Evolutionary conservation across 1,140 invertebrate species (phyloP).

Genomic region (Pseudomyrmex cubaensis): DNA sequence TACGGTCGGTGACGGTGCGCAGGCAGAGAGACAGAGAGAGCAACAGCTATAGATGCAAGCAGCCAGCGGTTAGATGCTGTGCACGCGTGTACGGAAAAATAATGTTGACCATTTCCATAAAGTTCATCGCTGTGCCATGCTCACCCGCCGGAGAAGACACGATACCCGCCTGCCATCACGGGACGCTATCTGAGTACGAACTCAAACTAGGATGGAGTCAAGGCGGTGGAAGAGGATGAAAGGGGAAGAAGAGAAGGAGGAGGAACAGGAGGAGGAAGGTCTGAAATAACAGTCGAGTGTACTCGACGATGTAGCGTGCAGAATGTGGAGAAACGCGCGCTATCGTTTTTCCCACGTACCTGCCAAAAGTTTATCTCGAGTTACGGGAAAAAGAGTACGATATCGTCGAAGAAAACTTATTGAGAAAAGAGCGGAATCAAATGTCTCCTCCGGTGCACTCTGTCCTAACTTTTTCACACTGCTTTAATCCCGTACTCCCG

Average conservation of each 20-base stretch:
- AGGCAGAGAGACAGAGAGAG: too few species aligned
- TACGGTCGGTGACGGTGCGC: background rate
- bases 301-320: conserved; percentile 52
- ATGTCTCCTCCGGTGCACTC: conserved; percentile 21
- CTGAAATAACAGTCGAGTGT: conserved; percentile 60
- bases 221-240: background rate
- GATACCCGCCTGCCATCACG: conserved; percentile 50
- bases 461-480: conserved; percentile 36
- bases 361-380: conserved; percentile 60
- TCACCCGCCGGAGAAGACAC: conserved; percentile 27
- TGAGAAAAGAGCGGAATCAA: conserved; percentile 57
- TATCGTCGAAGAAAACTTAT: conserved; percentile 51
- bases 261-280: conserved; percentile 16
- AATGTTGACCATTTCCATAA: conserved; percentile 61
- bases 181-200: conserved; percentile 58
- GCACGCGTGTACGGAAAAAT: conserved; percentile 49
- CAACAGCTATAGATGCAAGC: background rate
- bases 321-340: conserved; percentile 41
- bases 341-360: conserved; percentile 57
- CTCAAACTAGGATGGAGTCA: conserved; percentile 24
- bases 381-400: conserved; percentile 34
- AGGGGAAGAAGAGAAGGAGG: background rate
- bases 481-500: conserved; percentile 39
- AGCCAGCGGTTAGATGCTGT: conserved; percentile 1
- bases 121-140: conserved; percentile 42